A percentile compares a stretch with the other conserved stretches of the same genome.
Conservation (phyloP, 2,797 vertebrate species). For the Chaetophractus vellerosus region DNA sequence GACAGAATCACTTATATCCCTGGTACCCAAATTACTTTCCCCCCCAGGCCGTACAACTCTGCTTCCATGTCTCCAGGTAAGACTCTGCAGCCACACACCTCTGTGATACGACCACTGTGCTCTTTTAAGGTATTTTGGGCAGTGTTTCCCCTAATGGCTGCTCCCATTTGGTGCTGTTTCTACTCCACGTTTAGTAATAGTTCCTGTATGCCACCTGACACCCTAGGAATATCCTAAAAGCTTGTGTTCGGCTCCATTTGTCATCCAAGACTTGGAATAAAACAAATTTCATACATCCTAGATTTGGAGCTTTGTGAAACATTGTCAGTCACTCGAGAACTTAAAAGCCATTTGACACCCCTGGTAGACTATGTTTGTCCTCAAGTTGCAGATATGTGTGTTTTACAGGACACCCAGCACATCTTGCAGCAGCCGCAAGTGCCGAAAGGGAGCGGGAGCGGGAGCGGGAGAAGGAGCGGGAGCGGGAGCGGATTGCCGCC, state of each 20-base stretch:
- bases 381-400: slow-evolving; percentile 62
- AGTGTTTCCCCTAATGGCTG: neutral
- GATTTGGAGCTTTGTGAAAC: slow-evolving; percentile 41
- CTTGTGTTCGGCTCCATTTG: neutral
- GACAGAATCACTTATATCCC: slow-evolving; percentile 98
- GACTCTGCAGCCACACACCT: slow-evolving; percentile 77
- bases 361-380: neutral
- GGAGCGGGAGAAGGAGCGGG: slow-evolving; percentile 88
- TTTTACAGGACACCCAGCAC: slow-evolving; percentile 94
- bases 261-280: neutral
- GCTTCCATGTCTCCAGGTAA: slow-evolving; percentile 98
- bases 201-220: neutral
- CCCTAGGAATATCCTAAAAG: neutral
- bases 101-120: neutral
- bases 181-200: neutral
- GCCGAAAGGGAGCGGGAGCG: slow-evolving; percentile 92
- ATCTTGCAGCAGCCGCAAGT: slow-evolving; percentile 92
- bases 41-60: slow-evolving; percentile 97
- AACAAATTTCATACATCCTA: neutral
- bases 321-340: neutral
- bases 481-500: slow-evolving; percentile 89
- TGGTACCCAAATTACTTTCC: slow-evolving; percentile 97
- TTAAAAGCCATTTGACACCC: neutral
- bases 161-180: neutral
- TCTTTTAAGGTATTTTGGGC: neutral